A percentile compares a stretch with the other conserved stretches of the same genome.
phyloP scores from a whole-genome alignment of 2,888 invertebrate genomes.

The Thysanoteuthis rhombus region DNA sequence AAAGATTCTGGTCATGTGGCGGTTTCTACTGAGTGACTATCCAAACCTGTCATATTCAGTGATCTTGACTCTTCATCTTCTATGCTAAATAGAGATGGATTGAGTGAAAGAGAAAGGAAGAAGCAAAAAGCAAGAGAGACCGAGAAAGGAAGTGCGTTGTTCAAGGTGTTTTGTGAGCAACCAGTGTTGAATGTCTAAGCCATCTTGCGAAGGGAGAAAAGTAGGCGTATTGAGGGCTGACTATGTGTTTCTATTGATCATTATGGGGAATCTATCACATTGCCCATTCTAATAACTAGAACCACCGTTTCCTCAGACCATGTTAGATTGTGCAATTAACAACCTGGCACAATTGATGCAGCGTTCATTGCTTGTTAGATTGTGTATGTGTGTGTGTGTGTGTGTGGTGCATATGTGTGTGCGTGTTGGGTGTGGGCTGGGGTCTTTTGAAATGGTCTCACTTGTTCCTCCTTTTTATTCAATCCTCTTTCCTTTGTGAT shows the following conservation, averaged over 20 bases:
- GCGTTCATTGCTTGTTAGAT: background rate
- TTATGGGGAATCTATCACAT: background rate
- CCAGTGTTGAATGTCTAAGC: background rate
- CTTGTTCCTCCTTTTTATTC: background rate
- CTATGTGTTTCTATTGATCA: slow-evolving; percentile 12
- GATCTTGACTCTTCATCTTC: too few species aligned
- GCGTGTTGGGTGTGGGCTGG: background rate
- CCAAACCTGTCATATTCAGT: too few species aligned
- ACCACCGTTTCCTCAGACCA: background rate
- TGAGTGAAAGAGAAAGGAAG: background rate
- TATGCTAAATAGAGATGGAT: background rate
- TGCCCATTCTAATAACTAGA: background rate
- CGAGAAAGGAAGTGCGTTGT: background rate
- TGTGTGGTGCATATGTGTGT: background rate
- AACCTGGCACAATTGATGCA: background rate
- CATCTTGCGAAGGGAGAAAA: background rate
- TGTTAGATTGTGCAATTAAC: background rate
- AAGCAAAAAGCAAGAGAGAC: background rate
- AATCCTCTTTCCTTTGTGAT: background rate
- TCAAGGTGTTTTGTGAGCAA: background rate
- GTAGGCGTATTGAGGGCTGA: background rate
- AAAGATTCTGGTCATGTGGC: too few species aligned
- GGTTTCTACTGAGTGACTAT: too few species aligned
- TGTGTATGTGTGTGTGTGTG: background rate
- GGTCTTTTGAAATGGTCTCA: background rate